Evolutionary conservation across 2,113 vertebrate species (phyloP).

Genomic region (Callipepla squamata): DNA sequence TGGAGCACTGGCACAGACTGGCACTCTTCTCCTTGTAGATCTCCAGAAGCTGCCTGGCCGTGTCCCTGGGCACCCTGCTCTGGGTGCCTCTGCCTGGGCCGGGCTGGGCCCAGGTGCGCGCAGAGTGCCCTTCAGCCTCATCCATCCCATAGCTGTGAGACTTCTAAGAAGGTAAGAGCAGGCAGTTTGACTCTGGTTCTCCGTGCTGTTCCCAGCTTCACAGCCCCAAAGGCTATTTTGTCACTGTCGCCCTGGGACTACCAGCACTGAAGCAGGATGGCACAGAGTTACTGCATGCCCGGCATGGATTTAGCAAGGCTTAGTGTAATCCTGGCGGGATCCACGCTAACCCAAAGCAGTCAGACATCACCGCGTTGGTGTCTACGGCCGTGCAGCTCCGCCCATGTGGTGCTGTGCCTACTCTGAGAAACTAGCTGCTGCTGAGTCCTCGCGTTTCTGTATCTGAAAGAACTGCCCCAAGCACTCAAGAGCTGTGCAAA

Average conservation of each 20-base stretch:
- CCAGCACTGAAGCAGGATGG: neutral
- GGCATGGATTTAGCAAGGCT: conserved; percentile 32
- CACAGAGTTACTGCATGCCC: conserved; percentile 22
- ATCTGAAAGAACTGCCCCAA: neutral
- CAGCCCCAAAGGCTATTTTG: neutral
- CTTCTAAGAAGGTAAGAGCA: rapidly evolving
- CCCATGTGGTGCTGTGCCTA: neutral
- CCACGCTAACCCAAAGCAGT: neutral
- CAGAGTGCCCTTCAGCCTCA: neutral
- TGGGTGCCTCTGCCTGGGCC: neutral
- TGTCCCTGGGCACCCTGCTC: neutral
- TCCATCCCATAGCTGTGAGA: neutral
- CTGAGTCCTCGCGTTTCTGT: neutral
- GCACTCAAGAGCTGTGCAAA: neutral
- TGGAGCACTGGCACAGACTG: neutral
- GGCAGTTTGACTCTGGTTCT: neutral
- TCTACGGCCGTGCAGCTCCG: neutral
- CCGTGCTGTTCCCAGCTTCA: rapidly evolving
- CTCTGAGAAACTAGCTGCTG: neutral
- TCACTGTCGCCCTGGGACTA: neutral
- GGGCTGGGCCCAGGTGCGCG: too few species aligned
- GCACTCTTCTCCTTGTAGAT: neutral
- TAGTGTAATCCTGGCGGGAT: neutral
- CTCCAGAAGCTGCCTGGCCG: neutral
- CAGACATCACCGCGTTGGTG: neutral